Percentiles rank a stretch among this genome's conserved stretches.
Conservation (phyloP, 2,113 vertebrate species). For the Sminthopsis crassicaudata region DNA sequence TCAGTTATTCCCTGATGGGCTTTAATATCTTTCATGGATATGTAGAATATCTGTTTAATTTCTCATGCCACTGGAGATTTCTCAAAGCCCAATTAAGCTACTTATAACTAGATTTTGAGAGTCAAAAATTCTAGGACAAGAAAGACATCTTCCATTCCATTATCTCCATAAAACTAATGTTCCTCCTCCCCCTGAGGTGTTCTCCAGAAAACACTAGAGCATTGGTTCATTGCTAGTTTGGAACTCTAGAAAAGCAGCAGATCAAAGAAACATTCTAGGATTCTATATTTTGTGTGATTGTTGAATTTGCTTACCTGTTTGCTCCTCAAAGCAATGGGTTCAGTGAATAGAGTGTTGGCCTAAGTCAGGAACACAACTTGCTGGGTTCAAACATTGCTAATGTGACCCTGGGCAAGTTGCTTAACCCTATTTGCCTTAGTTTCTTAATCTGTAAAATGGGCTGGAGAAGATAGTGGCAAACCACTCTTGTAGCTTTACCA, state of each 20-base stretch:
- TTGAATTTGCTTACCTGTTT: background rate
- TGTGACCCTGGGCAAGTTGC: background rate
- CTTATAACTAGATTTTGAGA: background rate
- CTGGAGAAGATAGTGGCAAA: background rate
- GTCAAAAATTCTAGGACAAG: background rate
- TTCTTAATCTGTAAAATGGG: background rate
- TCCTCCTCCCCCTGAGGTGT: background rate
- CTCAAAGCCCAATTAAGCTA: background rate
- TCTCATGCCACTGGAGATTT: background rate
- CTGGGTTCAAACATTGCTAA: background rate
- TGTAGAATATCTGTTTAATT: background rate
- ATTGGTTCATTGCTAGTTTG: background rate
- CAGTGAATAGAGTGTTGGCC: background rate
- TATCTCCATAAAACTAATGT: background rate
- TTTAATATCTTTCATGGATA: background rate
- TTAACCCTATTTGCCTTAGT: background rate
- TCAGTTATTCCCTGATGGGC: background rate
- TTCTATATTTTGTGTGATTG: background rate
- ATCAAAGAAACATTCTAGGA: background rate
- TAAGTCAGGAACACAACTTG: background rate
- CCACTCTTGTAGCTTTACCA: background rate
- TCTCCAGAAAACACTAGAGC: background rate
- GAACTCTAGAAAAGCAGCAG: background rate
- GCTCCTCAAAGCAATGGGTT: background rate
- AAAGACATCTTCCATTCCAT: background rate